Evolutionary conservation across 2,113 vertebrate genomes (phyloP), one percentile per base, ranked within the genome.

Genomic region (Galeopterus variegatus): DNA sequence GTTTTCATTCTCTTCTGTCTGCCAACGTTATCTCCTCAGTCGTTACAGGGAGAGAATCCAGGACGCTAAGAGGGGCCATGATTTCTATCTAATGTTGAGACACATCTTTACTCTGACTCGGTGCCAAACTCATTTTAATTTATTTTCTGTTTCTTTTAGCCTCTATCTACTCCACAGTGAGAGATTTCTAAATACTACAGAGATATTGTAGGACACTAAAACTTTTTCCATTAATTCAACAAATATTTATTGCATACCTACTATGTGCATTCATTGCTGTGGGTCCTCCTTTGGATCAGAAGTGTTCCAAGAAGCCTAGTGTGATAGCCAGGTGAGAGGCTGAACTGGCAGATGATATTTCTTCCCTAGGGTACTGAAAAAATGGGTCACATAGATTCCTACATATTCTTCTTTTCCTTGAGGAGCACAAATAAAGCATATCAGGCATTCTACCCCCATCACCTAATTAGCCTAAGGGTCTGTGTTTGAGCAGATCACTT

Each of bases 81-180:
- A 85, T 81, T 64, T 85, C 65, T 45, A 17, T 45, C 60, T 88
- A 64, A 9, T 75, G 56, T 90, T 93, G 79, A 95, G 70, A 94
- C 79, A 75, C 76, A 54, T 80, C 70, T 81, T 94, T 23, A 33
- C 67, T 96, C 81, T 92, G n/a, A 36, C 50, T 94, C 17, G 6
- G 58, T 75, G 82, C 86, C 75, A 94, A 95, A 60, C 7, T 89
- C 67, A 72, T 93, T 95, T 92, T 93, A 73, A 52, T 95, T 89
- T 94, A 54, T 65, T 88, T 93, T 41, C 88, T 86, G 15, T 67
- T 70, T 92, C 72, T 92, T 89, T 96, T 75, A 88, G 87, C 41
- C 18, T n/a, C 69, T 52, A 4, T 50, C 67, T 82, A 67, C 80
- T 90, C 41, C 75, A 83, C 54, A 82, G 58, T 65, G 28, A 93